Percentiles rank a stretch among this genome's conserved stretches.
Evolutionary conservation across 2,888 invertebrate species (phyloP).

Genomic region (Lasioglossum morio): DNA sequence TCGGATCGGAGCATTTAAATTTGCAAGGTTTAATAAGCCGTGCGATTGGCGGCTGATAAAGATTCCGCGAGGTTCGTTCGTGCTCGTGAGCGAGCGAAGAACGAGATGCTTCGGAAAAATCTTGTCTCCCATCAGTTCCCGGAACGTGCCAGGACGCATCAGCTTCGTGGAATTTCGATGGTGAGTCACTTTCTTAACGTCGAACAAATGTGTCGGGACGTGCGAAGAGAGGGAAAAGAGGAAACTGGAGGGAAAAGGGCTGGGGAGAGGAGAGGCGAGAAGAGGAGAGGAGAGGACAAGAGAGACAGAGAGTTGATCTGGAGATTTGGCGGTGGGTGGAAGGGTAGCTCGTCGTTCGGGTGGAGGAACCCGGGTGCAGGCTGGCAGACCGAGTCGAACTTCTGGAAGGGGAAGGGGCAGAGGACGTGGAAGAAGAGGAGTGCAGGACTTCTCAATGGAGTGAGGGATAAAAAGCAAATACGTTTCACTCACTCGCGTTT

Average conservation of each 20-base stretch:
- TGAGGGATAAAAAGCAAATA: conserved; percentile 84
- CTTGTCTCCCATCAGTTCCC: conserved; percentile 64
- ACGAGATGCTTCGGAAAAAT: conserved; percentile 63
- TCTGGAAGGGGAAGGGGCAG: conserved; percentile 27
- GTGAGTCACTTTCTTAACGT: conserved; percentile 73
- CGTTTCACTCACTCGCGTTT: conserved; percentile 84
- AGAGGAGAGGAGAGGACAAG: background rate
- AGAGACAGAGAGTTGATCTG: conserved; percentile 55
- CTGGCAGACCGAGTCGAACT: conserved; percentile 57
- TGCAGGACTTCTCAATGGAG: conserved; percentile 79
- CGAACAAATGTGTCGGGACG: conserved; percentile 76
- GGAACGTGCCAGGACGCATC: conserved; percentile 68
- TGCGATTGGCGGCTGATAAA: conserved; percentile 44
- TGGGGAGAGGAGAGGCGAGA: background rate
- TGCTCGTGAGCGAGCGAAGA: background rate
- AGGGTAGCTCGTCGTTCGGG: conserved; percentile 64
- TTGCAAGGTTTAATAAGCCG: conserved; percentile 61
- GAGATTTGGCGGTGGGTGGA: conserved; percentile 55
- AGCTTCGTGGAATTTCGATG: conserved; percentile 73
- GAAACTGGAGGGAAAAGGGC: background rate
- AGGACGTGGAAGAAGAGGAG: conserved; percentile 61
- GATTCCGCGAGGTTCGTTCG: conserved; percentile 28
- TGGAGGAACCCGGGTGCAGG: conserved; percentile 49
- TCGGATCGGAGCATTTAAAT: conserved; percentile 54
- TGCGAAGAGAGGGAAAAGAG: conserved; percentile 57